Evolutionary conservation across 2,113 vertebrate species (phyloP), one percentile per base, ranked within the genome.

Genomic region (Zosterops lateralis): DNA sequence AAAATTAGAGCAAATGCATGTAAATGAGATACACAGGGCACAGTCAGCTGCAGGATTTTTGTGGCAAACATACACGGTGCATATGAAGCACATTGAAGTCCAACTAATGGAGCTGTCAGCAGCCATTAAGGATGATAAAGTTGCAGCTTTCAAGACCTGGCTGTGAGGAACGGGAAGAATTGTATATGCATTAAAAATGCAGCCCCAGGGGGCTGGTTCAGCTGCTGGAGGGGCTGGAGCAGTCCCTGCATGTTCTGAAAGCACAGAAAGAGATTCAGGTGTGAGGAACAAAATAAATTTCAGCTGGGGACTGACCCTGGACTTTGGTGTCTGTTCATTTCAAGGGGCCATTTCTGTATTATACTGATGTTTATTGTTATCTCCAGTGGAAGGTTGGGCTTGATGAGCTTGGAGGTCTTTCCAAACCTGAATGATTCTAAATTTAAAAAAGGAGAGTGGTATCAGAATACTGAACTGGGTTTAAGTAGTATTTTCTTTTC

Each of bases 71-170:
- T 15, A 54, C 34, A 11, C 9, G 0, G 53, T 44, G 76, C 73
- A 48, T 54, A n/a, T 16, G 68, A 75, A 92, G 53, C 29, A 21
- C n/a, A 3, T 53, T 54, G 70, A 84, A 34, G 44, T 78, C 65
- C 80, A 87, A 17, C 83, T 92, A 67, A 92, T 84, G 81, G 83
- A 87, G 57, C 73, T 95, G 86, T 93, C 91, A 95, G 73, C 53
- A 89, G 14, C 53, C 56, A 57, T 89, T 81, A 87, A 34, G 76
- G 76, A 42, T 94, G 83, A 86, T 75, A 29, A 84, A 94, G 68
- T 15, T 89, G 80, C 60, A 84, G 53, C 73, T 89, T 74, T 68
- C 53, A 44, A 84, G 77, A 34, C n/a, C n/a, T 72, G 83, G n/a
- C 40, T 51, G 5, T 24, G 51, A 73, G 53, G 47, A 90, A 21